Base-by-base conservation (phyloP, 53 echinoderm and acorn worm genomes). In the Luidia sarsii region DNA sequence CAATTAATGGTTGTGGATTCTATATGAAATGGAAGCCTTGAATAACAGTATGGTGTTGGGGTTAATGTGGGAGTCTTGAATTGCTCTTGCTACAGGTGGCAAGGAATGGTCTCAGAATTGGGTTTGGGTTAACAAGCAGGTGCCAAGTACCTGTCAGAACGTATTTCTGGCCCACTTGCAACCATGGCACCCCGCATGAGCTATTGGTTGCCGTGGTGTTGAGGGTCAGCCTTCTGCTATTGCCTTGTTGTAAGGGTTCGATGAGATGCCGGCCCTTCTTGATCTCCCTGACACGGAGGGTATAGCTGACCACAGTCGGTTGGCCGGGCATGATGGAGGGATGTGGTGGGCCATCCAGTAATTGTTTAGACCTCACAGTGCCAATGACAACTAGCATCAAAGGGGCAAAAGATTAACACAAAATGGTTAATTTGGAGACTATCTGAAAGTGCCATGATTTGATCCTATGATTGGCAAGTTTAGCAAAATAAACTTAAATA, bases 101-200 rank as follows among this genome's bases (percentile, higher is more conserved):
- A n/a, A n/a, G n/a, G n/a, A n/a, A n/a, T n/a, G n/a, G n/a, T n/a
- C n/a, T n/a, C n/a, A n/a, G n/a, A n/a, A n/a, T n/a, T n/a, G n/a
- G n/a, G n/a, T n/a, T n/a, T n/a, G n/a, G n/a, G n/a, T n/a, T n/a
- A n/a, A n/a, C n/a, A n/a, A n/a, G n/a, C n/a, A n/a, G n/a, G n/a
- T n/a, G n/a, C n/a, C n/a, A 41, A 6, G 4, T 92, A 94, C 94
- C 94, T 80, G 94, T 83, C 25, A 94, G 54, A n/a, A 94, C 10
- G 27, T 94, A 94, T 28, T 66, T 60, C 39, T 82, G 50, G 33
- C 65, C 63, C 13, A 69, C 56, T 48, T 72, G 45, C 25, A 94
- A 37, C 50, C 80, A 61, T 21, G 85, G 85, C 30, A 91, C 86
- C 11, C 94, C 94, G 66, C 94, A 94, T 1, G 83, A 51, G 48